Conservation (phyloP, 2,797 vertebrate genomes). For the Pangasius larnaudii region DNA sequence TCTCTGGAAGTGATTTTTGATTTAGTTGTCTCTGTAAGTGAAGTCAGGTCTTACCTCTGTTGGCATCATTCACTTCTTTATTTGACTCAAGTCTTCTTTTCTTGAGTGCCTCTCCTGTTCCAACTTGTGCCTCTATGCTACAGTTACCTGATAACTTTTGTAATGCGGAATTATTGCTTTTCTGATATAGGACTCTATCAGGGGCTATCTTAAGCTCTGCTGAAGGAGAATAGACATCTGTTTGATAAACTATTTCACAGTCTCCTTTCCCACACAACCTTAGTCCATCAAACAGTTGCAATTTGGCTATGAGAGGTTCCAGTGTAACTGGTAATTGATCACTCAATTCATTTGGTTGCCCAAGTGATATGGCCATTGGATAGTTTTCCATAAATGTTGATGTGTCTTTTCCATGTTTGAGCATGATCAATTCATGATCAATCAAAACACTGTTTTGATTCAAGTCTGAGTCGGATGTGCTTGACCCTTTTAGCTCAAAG, state of each 20-base stretch:
- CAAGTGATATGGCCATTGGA: slow-evolving; percentile 31
- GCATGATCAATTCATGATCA: background rate
- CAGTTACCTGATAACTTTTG: background rate
- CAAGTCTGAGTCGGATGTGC: slow-evolving; percentile 37
- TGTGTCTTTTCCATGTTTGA: slow-evolving; percentile 21
- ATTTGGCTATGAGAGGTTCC: slow-evolving; percentile 60
- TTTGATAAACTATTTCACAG: slow-evolving; percentile 31
- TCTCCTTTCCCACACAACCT: slow-evolving; percentile 38
- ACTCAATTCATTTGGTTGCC: slow-evolving; percentile 1
- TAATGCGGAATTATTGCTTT: background rate
- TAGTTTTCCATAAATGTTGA: slow-evolving; percentile 39
- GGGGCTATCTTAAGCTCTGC: slow-evolving; percentile 3
- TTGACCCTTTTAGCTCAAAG: slow-evolving; percentile 17
- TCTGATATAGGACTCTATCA: slow-evolving; percentile 8
- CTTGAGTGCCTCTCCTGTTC: background rate
- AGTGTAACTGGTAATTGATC: slow-evolving; percentile 57
- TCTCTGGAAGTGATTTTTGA: background rate
- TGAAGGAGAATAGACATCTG: slow-evolving; percentile 8
- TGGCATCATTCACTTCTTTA: background rate
- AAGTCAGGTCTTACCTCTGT: background rate
- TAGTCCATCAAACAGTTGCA: slow-evolving; percentile 29
- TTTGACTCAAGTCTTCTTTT: slow-evolving; percentile 27
- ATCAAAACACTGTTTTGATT: background rate
- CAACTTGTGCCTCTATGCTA: background rate
- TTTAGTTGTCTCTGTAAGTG: background rate